Conservation (phyloP, 2,888 invertebrate genomes). For the Euzetes globulus region DNA sequence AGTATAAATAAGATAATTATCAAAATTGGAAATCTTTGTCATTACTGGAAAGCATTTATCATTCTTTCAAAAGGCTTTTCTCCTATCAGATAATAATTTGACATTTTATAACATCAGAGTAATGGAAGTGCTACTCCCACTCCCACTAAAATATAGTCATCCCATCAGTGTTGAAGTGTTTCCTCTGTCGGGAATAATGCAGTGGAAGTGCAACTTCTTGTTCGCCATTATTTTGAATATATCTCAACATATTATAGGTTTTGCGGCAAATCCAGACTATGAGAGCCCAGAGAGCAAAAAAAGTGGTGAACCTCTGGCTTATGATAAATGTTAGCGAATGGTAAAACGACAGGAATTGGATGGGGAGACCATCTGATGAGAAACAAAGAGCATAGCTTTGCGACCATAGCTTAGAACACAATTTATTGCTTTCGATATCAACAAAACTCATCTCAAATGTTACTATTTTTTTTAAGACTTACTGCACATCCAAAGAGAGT, state of each 20-base stretch:
- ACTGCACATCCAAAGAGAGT: background rate
- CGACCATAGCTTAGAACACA: background rate
- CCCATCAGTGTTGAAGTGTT: slow-evolving; percentile 19
- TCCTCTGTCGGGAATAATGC: slow-evolving; percentile 24
- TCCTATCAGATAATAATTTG: slow-evolving; percentile 1
- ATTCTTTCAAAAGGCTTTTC: slow-evolving; percentile 6
- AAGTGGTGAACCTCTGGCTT: slow-evolving; percentile 24
- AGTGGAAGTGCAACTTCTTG: slow-evolving; percentile 24
- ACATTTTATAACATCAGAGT: slow-evolving; percentile 16
- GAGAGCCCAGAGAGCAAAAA: background rate
- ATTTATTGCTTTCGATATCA: slow-evolving; percentile 20
- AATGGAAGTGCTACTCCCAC: slow-evolving; percentile 5
- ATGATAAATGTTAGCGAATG: slow-evolving; percentile 20
- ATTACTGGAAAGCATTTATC: slow-evolving; percentile 12
- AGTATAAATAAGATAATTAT: background rate
- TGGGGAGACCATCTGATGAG: slow-evolving; percentile 21
- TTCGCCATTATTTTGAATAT: slow-evolving; percentile 22
- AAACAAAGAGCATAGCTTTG: slow-evolving; percentile 3
- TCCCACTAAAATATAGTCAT: slow-evolving; percentile 16
- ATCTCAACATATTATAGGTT: background rate
- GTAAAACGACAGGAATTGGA: background rate
- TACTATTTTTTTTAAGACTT: background rate
- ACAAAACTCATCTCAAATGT: background rate
- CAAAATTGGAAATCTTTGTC: slow-evolving; percentile 5
- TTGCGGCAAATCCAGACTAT: background rate